Conservation (phyloP, 2,888 invertebrate species). For the Spilarctia lutea region DNA sequence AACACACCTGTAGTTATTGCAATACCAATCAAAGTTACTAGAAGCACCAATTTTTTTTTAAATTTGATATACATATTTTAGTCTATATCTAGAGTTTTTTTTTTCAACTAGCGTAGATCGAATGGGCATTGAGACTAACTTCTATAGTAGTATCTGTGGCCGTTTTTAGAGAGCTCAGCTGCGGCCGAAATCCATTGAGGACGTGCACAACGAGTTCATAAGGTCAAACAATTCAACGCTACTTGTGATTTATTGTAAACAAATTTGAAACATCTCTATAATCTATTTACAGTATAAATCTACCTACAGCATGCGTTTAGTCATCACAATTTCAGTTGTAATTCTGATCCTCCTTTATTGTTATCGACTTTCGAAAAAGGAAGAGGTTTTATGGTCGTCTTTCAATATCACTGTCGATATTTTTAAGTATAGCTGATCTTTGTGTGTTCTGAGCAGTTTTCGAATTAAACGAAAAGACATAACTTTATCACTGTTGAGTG, state of each 20-base stretch:
- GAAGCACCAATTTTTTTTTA: background rate
- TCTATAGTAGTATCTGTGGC: conserved; percentile 47
- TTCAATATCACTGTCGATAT: background rate
- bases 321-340: background rate
- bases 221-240: conserved; percentile 63
- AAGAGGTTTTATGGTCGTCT: background rate
- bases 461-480: background rate
- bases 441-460: background rate
- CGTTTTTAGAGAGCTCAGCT: conserved; percentile 42
- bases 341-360: background rate
- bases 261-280: conserved; percentile 6
- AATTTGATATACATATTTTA: background rate
- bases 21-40: background rate
- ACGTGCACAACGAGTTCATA: conserved; percentile 66
- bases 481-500: background rate
- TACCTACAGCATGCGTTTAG: background rate
- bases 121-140: background rate
- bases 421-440: background rate
- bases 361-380: background rate
- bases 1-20: background rate
- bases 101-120: background rate
- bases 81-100: background rate
- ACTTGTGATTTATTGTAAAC: conserved; percentile 39
- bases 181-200: conserved; percentile 68
- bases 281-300: background rate